Evolutionary conservation across 1,140 invertebrate species (phyloP).

Genomic region (Rhizoglyphus robini): DNA sequence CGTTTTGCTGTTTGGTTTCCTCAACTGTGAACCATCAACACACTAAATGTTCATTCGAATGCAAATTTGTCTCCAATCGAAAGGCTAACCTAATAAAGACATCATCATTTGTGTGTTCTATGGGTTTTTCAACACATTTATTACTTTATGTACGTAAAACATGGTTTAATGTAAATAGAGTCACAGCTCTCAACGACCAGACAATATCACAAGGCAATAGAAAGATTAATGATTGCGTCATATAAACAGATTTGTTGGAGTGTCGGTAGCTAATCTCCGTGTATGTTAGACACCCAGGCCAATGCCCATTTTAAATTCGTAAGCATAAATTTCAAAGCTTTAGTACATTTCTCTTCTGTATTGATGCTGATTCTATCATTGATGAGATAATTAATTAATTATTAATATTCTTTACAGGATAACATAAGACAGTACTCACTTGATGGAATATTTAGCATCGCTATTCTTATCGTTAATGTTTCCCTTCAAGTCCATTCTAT

Average conservation of each 20-base stretch:
- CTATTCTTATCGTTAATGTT: constrained; percentile 72
- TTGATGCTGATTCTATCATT: constrained; percentile 81
- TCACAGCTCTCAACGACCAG: too few species aligned
- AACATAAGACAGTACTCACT: constrained; percentile 42
- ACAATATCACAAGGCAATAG: not conserved
- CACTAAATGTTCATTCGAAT: too few species aligned
- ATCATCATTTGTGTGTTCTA: too few species aligned
- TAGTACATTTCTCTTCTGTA: constrained; percentile 98
- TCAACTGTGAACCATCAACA: too few species aligned
- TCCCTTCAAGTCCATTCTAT: constrained; percentile 63
- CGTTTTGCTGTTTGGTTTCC: too few species aligned
- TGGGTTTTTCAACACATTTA: too few species aligned
- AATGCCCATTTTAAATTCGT: constrained; percentile 97
- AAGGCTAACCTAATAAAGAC: too few species aligned
- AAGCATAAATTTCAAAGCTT: constrained; percentile 91
- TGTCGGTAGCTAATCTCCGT: not conserved
- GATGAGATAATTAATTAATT: not conserved
- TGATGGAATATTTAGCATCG: constrained; percentile 72
- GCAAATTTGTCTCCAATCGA: too few species aligned
- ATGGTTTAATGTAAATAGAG: too few species aligned
- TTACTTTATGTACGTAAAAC: too few species aligned
- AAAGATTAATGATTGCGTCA: not conserved
- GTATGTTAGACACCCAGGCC: constrained; percentile 71
- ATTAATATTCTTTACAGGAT: not conserved
- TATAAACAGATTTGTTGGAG: not conserved